Base-by-base conservation (phyloP, 2,113 vertebrate species). In the Odocoileus hemionus region DNA sequence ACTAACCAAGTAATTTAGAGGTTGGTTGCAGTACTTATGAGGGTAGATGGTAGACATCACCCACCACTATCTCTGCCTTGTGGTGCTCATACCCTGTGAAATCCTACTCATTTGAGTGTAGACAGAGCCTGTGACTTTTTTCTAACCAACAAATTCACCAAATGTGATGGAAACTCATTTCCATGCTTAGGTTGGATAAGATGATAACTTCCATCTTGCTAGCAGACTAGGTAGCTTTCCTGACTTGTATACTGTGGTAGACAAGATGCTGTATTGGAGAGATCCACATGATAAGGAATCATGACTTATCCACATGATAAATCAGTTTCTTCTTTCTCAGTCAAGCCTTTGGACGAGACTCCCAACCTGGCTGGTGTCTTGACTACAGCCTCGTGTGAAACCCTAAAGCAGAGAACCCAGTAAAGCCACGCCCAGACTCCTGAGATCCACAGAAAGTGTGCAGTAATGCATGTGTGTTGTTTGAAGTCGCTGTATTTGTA, bases 31-130 rank as follows among this genome's bases (percentile, higher is more conserved):
- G 64, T 8, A 12, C 36, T 61, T 23, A 23, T 4, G 3, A 23
- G 17, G 26, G 16, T 0, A 5, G 30, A 26, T n/a, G n/a, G 3
- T 19, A 26, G 17, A 0, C 19, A 54, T 1, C 19, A 25, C 1
- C 13, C 3, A 3, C 14, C 52, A 70, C 2, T 47, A 28, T 50
- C 11, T 6, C 19, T 83, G 33, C 33, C 16, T 96, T 47, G 28
- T 94, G 17, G 13, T 26, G 55, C 55, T 83, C 50, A 80, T 19
- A 47, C 9, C 19, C 25, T 33, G 8, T 19, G 15, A 36, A 36
- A 90, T 45, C 43, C 57, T 57, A 33, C 64, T 6, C 30, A 28
- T 78, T 16, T 55, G 26, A 64, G 26, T 11, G 0, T 45, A 91
- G 84, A 30, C 6, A 76, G 33, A 94, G 85, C 1, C 26, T 43